Percentiles rank a stretch among this genome's conserved stretches.
Evolutionary conservation across 2,797 vertebrate species (phyloP).

Genomic region (Harpagifer antarcticus): DNA sequence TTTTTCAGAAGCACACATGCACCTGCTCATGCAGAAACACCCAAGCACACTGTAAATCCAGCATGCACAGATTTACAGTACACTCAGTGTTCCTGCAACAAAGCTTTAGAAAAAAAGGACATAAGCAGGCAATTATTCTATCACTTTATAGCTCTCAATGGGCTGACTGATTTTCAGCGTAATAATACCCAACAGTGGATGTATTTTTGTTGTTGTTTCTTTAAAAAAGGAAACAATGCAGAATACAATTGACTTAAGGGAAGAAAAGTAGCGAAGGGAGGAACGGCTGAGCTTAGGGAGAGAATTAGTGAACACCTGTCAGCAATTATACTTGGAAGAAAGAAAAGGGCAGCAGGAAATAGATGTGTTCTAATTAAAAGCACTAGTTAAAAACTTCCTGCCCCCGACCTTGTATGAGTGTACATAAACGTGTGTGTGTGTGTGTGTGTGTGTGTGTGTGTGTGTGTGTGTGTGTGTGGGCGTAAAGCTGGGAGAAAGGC

Average conservation of each 20-base stretch:
- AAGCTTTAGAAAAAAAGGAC: background rate
- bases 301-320: conserved; percentile 93
- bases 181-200: background rate
- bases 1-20: conserved; percentile 23
- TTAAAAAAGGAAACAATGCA: conserved; percentile 11
- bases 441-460: conserved; percentile 15
- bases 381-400: conserved; percentile 99
- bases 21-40: conserved; percentile 47
- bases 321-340: conserved; percentile 95
- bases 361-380: conserved; percentile 98
- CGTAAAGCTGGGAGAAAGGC: conserved; percentile 59
- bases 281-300: conserved; percentile 47
- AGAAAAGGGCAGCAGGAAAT: conserved; percentile 94
- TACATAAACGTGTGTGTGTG: conserved; percentile 14
- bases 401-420: conserved; percentile 82
- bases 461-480: conserved; percentile 3
- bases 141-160: conserved; percentile 13
- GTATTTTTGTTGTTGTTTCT: background rate
- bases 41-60: conserved; percentile 19
- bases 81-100: background rate
- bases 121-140: conserved; percentile 13
- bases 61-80: conserved; percentile 13
- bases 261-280: conserved; percentile 48
- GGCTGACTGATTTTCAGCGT: conserved; percentile 12
- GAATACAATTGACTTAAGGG: conserved; percentile 35